Evolutionary conservation across 2,113 vertebrate species (phyloP).

Genomic region (Tautogolabrus adspersus): DNA sequence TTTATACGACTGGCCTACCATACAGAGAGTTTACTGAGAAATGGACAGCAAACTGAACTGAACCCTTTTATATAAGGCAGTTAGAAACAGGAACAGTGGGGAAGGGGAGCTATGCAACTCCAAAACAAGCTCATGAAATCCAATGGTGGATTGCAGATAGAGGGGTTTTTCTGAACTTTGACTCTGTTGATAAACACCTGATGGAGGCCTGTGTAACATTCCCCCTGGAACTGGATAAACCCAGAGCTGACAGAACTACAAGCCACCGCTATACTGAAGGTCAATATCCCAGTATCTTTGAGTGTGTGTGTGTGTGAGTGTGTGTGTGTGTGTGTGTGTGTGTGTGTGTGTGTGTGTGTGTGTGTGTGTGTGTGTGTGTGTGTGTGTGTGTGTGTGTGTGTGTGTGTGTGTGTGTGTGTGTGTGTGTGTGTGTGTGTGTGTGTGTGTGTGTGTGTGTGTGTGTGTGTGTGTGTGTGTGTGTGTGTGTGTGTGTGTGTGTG

Average conservation of each 20-base stretch:
- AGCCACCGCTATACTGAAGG: constrained; percentile 47
- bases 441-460: no score
- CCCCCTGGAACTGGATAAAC: constrained; percentile 71
- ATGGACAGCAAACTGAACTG: neutral
- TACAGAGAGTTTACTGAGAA: neutral
- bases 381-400: neutral
- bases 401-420: neutral
- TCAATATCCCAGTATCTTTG: constrained; percentile 34
- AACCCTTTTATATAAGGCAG: neutral
- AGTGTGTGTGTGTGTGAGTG: constrained; percentile 15
- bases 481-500: neutral
- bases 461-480: no score
- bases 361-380: constrained; percentile 34
- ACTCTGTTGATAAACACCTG: constrained; percentile 67
- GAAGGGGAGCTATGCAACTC: neutral
- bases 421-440: no score
- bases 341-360: constrained; percentile 8
- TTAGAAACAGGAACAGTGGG: neutral
- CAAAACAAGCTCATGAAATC: constrained; percentile 23
- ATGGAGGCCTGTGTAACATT: constrained; percentile 35
- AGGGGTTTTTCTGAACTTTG: constrained; percentile 70
- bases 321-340: neutral
- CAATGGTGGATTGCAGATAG: constrained; percentile 17
- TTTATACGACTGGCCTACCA: neutral
- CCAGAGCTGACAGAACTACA: constrained; percentile 53